Percentiles rank a stretch among this genome's conserved stretches.
These are phyloP conservation scores for Pseudorectes ferrugineus DNA, from an alignment of 2,113 vertebrate genomes.

Conservation along the genomic window DNA sequence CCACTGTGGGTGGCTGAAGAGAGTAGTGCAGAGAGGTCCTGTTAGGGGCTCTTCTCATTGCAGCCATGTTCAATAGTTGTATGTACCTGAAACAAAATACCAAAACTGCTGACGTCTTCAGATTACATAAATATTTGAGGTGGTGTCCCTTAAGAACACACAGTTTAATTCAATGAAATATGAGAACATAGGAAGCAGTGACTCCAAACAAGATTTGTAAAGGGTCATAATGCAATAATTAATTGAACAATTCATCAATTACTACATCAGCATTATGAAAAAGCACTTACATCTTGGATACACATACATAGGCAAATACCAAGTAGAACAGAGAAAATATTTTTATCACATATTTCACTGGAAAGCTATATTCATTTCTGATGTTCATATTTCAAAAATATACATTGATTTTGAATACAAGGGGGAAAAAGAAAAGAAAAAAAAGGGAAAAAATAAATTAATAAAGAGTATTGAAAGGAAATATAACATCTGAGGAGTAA, in stretches of 20 bases:
- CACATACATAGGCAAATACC: not conserved
- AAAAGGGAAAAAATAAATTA: not conserved
- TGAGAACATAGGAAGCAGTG: not conserved
- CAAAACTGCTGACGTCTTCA: not conserved
- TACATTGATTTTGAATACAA: not conserved
- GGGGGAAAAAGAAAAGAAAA: fast-evolving
- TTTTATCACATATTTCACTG: not conserved
- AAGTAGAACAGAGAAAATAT: not conserved
- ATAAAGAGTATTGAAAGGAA: not conserved
- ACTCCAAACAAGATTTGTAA: not conserved
- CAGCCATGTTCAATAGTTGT: not conserved
- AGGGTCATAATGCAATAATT: not conserved
- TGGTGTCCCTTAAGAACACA: not conserved
- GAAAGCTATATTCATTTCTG: not conserved
- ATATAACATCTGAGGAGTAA: not conserved
- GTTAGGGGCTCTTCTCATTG: not conserved
- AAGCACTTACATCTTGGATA: not conserved
- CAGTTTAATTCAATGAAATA: not conserved
- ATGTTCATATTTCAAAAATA: not conserved
- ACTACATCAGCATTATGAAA: not conserved
- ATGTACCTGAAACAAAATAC: not conserved
- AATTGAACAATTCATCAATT: not conserved
- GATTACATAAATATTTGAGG: not conserved
- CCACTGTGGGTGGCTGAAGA: not conserved
- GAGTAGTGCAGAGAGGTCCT: not conserved